Base-by-base conservation (phyloP, 2,888 invertebrate genomes). In the Coecobrya sp. region DNA sequence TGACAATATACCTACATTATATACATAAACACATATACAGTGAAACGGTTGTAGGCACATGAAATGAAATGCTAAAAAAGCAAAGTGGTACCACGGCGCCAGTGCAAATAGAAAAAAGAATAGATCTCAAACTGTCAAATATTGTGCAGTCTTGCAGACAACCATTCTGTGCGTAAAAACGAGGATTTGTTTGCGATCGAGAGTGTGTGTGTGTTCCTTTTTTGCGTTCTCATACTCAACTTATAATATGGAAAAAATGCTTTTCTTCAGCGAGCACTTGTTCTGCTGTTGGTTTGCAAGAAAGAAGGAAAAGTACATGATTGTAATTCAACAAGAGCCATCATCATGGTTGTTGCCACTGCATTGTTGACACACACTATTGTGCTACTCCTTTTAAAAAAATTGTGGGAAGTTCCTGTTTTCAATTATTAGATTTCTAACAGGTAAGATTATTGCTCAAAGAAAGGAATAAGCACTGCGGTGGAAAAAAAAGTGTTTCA, bases 351-450 rank as follows among this genome's bases (percentile, higher is more conserved):
- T 59, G 81, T 81, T 81, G 81, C n/a, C 59, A 79, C n/a, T 79
- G 13, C 52, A 79, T 79, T 81, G 59, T 81, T 81, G 76, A 45
- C 16, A 76, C 55, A 27, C 36, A 81, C 55, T 36, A 81, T 81
- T 55, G 81, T 59, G 19, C 36, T 45, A 19, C 36, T 0, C 25
- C 7, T 30, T 36, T 42, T 36, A 27, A 68, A 86, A 62, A 88
- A 65, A 81, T 36, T 82, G 82, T 82, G 84, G 73, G 89, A 89
- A 89, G 89, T 89, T 88, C 88, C 88, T 88, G 81, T 81, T 81
- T 73, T 68, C 45, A 82, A 82, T 82, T 65, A 36, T 76, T 22
- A 45, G 65, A 70, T 86, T 59, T 87, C 19, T 45, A 76, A 65
- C 65, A 87, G 88, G 88, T 87, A 87, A 87, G 87, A 16, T 49